Evolutionary conservation across 2,888 invertebrate species (phyloP), one percentile per base, ranked within the genome.

Genomic region (Standfussiana lucernea): DNA sequence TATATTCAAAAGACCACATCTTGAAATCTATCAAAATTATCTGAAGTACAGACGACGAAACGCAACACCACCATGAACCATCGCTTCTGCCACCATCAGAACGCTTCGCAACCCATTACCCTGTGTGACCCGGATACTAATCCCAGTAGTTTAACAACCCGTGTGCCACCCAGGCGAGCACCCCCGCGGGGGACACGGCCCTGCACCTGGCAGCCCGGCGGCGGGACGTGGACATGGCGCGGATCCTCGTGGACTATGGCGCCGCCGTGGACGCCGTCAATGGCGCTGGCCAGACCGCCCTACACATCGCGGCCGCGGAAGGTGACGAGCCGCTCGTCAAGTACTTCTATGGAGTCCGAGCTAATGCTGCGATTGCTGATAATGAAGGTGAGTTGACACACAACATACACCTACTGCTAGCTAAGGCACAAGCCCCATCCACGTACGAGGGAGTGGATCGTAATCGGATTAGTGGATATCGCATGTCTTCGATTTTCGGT

Each of bases 321-420:
- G 99, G 99, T 0, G 99, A 99, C 92, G 99, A 99, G 92, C 97
- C 98, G 0, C 96, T 99, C 83, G 98, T 99, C 65, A 99, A 99
- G 94, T 99, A 99, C 95, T 99, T 99, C 94, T 99, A 99, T 93
- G 98, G 99, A 69, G 98, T 99, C 75, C 98, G 99, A 89, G 99
- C 99, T 24, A 99, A 99, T 88, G 99, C 99, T 8, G 98, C 99
- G 88, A 98, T 99, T 89, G 98, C 98, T 76, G 99, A 99, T 95
- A 99, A 99, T 94, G 99, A 99, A 97, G 98, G 98, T 98, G 88
- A 89, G 70, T 64, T 8, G 1, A 35, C 21, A 18, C 8, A 8
- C 59, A 32, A 32, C 59, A 59, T 32, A 56, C 56, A 15, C 28
- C 18, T 8, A 59, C 18, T 59, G 11, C 50, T 18, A 45, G 13